phyloP scores from a whole-genome alignment of 2,888 invertebrate species.

The Camptogramma bilineatum region DNA sequence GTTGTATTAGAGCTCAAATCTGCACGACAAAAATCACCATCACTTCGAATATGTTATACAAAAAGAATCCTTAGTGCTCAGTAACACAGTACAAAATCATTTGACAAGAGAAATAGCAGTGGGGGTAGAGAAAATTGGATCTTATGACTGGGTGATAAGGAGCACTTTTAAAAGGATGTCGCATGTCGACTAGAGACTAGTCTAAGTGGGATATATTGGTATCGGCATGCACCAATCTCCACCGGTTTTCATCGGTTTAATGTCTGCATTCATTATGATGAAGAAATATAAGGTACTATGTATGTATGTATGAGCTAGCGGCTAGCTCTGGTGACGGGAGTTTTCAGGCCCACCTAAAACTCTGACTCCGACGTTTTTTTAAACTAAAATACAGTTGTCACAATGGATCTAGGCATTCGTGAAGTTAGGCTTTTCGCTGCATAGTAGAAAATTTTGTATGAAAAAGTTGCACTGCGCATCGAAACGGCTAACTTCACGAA shows the following conservation, averaged over 20 bases:
- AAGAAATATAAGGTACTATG: not conserved
- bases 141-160: conserved; percentile 18
- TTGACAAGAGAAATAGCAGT: not conserved
- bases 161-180: conserved; percentile 17
- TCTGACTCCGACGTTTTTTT: too few relatives aligned
- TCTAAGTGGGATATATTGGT: conserved; percentile 68
- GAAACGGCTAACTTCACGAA: too few relatives aligned
- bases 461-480: too few relatives aligned
- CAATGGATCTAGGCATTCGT: too few relatives aligned
- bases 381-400: too few relatives aligned
- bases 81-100: not conserved
- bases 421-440: too few relatives aligned
- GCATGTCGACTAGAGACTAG: conserved; percentile 39
- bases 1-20: conserved; percentile 36
- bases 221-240: conserved; percentile 59
- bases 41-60: not conserved
- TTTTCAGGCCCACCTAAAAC: too few relatives aligned
- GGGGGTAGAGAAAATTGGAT: conserved; percentile 19
- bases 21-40: not conserved
- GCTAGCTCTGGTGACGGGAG: too few relatives aligned
- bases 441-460: too few relatives aligned
- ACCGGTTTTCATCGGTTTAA: conserved; percentile 45
- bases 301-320: too few relatives aligned
- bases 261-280: not conserved
- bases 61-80: not conserved